phyloP scores from a whole-genome alignment of 2,888 invertebrate genomes.

The Hyppa rectilinea region DNA sequence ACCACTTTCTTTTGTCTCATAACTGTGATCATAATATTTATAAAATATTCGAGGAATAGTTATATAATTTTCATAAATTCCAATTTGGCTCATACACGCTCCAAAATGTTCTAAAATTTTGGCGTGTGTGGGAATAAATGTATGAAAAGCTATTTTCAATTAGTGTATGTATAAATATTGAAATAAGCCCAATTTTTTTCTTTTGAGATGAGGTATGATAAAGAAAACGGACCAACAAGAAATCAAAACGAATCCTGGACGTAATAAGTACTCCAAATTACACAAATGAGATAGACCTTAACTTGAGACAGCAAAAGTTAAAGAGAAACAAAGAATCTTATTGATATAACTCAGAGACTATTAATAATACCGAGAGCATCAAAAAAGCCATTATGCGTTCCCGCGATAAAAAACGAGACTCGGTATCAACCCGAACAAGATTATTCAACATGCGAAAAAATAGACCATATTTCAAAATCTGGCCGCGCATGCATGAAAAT shows the following conservation, averaged over 20 bases:
- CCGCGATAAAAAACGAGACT: constrained; percentile 67
- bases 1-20: constrained; percentile 53
- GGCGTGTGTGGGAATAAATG: too few species aligned
- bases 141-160: too few species aligned
- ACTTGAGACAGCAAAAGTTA: constrained; percentile 52
- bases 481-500: constrained; percentile 11
- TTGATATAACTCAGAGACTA: constrained; percentile 55
- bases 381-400: constrained; percentile 67
- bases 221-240: constrained; percentile 6
- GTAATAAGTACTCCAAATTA: constrained; percentile 14
- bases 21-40: constrained; percentile 10
- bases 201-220: neutral
- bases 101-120: too few species aligned
- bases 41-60: neutral
- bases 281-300: constrained; percentile 27
- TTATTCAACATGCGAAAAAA: constrained; percentile 55
- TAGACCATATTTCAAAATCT: constrained; percentile 27
- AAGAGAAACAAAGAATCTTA: constrained; percentile 65
- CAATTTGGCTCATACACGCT: too few species aligned
- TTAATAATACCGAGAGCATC: constrained; percentile 63
- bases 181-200: neutral
- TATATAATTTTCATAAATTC: neutral
- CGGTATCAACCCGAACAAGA: constrained; percentile 57
- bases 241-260: constrained; percentile 8
- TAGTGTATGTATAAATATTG: too few species aligned